Percentiles rank a stretch among this genome's conserved stretches.
Conservation (phyloP, 2,888 invertebrate genomes). For the Hyposoter didymator region DNA sequence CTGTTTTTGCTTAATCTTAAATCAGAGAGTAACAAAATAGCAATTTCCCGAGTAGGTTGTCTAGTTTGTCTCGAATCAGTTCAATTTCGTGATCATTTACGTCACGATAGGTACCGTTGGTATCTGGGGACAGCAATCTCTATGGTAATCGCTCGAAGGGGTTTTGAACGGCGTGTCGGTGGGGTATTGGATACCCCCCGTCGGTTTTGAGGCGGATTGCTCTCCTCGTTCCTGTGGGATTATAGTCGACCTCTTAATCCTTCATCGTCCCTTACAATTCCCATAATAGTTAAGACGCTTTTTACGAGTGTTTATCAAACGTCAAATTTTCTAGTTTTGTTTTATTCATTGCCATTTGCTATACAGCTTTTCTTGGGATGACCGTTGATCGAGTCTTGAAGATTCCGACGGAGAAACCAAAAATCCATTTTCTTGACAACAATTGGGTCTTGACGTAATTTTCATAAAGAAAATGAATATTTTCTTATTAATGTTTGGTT, state of each 20-base stretch:
- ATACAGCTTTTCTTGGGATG: too few species aligned
- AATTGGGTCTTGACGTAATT: too few species aligned
- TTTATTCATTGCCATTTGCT: neutral
- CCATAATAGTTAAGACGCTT: conserved; percentile 12
- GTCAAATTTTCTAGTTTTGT: conserved; percentile 7
- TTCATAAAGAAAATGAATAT: too few species aligned
- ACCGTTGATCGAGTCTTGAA: too few species aligned
- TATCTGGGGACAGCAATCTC: conserved; percentile 62
- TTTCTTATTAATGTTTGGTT: neutral
- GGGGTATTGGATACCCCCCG: conserved; percentile 62
- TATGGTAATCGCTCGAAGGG: conserved; percentile 64
- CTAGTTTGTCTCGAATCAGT: conserved; percentile 58
- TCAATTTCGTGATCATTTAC: conserved; percentile 56
- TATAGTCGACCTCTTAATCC: conserved; percentile 66
- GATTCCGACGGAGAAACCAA: too few species aligned
- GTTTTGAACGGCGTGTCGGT: conserved; percentile 51
- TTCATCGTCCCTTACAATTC: conserved; percentile 38
- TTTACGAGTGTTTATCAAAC: conserved; percentile 13
- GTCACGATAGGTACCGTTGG: conserved; percentile 46
- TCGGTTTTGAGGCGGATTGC: conserved; percentile 78
- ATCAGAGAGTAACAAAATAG: conserved; percentile 37
- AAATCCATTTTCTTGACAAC: too few species aligned
- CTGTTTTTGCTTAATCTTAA: conserved; percentile 30
- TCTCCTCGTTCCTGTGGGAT: conserved; percentile 69
- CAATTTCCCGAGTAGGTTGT: conserved; percentile 24